Evolutionary conservation across 2,113 vertebrate genomes (phyloP), one percentile per base, ranked within the genome.

Genomic region (Ginglymostoma cirratum): DNA sequence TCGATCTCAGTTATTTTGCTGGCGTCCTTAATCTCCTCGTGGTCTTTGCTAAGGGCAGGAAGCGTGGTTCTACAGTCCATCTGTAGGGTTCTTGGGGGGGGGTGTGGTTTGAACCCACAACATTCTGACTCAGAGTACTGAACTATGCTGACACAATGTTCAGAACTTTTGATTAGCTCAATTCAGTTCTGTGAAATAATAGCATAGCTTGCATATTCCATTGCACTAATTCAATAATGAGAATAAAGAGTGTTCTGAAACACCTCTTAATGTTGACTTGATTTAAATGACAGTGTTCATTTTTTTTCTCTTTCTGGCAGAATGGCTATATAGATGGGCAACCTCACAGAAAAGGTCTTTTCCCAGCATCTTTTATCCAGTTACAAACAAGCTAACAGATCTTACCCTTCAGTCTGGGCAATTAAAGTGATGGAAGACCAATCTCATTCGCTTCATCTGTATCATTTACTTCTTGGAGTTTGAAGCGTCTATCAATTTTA

Each of bases 251-350:
- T 27, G n/a, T 69, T 94, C 92, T 42, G 17, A 42, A 69, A 70
- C 19, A 6, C 6, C 0, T 94, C 66, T 45, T 12, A 23, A 42
- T 42, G 66, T 94, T 45, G 19, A 94, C 38, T 70, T 70, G 66
- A 42, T 70, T 90, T 70, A 94, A 93, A 42, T 48, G 19, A 69
- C 34, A 24, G 48, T 70, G n/a, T 55, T 27, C 24, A 83, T 4
- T 65, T 66, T 86, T n/a, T 55, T 52, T 61, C 96, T 96, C 96
- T 65, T 97, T 96, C 76, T 96, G 1, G 0, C 97, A 98, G 98
- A 97, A 97, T 66, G 97, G 97, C 96, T 97, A 98, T 96, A 96
- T 98, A 94, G 98, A 98, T 96, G 97, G 97, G 45, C 97, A 98
- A 85, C 97, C 97, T n/a, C 96, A 97, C 94, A 97, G 97, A 96